Base-by-base conservation (phyloP, 2,113 vertebrate genomes). In the Chionis minor region DNA sequence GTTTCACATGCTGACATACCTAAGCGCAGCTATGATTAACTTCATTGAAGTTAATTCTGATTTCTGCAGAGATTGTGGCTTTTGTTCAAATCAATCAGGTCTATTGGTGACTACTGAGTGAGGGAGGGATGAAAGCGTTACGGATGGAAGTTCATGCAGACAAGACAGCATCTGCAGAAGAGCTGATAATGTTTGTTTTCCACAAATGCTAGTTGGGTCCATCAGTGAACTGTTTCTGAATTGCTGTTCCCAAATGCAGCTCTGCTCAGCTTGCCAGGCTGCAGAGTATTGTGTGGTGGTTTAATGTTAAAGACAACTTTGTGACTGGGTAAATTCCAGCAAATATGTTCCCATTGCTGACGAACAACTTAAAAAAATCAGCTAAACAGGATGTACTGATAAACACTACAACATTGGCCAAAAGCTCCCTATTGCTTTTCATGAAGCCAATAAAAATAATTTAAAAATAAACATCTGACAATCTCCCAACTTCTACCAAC, bases 371-470 rank as follows among this genome's bases (percentile, higher is more conserved):
- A 12, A 30, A 82, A 83, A 69, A 40, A 19, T 38, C 47, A 86
- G 49, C 89, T 70, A 79, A 93, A 83, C 90, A 91, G 92, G 90
- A 89, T 74, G 80, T 62, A 26, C 71, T 51, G 85, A 92, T 78
- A 94, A 95, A 92, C 52, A 55, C 27, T 10, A 21, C 27, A 30
- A 23, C 72, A 59, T 16, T 0, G 0, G 80, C 86, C 92, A 62
- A 63, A 56, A 40, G 35, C 54, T 84, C 51, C 14, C 61, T 62
- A 26, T 21, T 86, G 73, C 73, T 94, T 81, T 91, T 79, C 73
- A 58, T 9, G 16, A 75, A 69, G 49, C 38, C 61, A 56, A 26
- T 23, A 44, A 19, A 91, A 92, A 91, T 86, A 49, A 81, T 45
- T 84, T 55, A 1, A 58, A 94, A 94, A 92, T 28, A 94, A 94